Base-by-base conservation (phyloP, 2,113 vertebrate species). In the Ctenomys sociabilis region DNA sequence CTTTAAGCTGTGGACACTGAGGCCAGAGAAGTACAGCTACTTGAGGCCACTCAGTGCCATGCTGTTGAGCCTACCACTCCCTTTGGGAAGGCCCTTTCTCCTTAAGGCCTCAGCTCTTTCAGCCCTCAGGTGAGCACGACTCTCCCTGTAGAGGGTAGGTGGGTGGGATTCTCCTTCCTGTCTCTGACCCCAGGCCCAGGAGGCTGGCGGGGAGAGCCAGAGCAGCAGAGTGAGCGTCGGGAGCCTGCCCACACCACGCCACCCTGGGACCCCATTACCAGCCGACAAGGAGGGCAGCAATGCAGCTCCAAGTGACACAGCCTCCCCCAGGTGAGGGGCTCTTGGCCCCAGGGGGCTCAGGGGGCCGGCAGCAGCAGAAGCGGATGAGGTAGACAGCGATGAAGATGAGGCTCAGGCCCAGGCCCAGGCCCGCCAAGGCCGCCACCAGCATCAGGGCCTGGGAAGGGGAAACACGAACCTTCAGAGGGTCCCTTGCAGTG, bases 271-370 rank as follows among this genome's bases (percentile, higher is more conserved):
- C 97, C 97, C 95, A 83, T 99, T 98, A 99, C 99, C 99, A 99
- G 98, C 99, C 99, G 86, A 99, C 96, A 40, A 99, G 99, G 95
- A 99, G 99, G 5, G 99, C 98, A 0, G 99, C 98, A 24, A 99
- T 99, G 10, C 99, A 99, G 98, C 99, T 99, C 99, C 99, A 99
- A 59, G 98, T 99, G 97, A 99, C 98, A 3, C 99, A 99, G 98
- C 99, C 99, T 96, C 99, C 99, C 72, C 98, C 98, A 0, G 98
- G 98, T 0, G 95, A 81, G 57, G 97, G 90, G 95, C 98, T 98
- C 98, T 99, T 99, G 97, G 98, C 97, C 63, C 96, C 95, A 0
- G 97, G 97, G 8, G 93, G 96, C 75, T 99, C 99, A 7, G 99
- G 99, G 91, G 99, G 98, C 8, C 98, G 98, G 88, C 99, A 99